phyloP scores from a whole-genome alignment of 2,113 vertebrate species.

The Thunnus thynnus region DNA sequence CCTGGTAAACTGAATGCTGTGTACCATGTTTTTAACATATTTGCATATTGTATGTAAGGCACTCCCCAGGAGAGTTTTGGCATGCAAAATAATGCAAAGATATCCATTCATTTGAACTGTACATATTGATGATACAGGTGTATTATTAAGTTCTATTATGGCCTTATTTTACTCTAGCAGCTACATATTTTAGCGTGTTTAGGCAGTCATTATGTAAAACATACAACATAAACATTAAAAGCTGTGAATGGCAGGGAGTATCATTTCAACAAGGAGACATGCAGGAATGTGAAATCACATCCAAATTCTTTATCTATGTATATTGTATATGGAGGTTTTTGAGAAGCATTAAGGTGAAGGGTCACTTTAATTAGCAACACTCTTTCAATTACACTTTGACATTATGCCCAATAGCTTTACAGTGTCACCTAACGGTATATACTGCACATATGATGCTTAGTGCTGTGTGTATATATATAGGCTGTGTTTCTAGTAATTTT shows the following conservation, averaged over 20 bases:
- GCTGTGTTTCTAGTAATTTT: too few species aligned
- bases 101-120: not conserved
- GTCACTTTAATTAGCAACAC: not conserved
- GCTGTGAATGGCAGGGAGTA: not conserved
- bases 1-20: too few species aligned
- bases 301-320: constrained; percentile 1
- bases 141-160: not conserved
- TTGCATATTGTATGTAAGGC: too few species aligned
- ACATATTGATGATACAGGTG: not conserved
- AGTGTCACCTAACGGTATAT: too few species aligned
- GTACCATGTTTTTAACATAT: too few species aligned
- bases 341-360: constrained; percentile 1
- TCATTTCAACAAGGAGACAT: not conserved
- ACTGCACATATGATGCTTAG: too few species aligned
- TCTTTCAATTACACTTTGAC: not conserved
- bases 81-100: not conserved
- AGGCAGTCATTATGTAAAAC: not conserved
- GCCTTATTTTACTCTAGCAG: not conserved
- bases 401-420: too few species aligned
- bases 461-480: too few species aligned
- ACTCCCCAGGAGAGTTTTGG: not conserved
- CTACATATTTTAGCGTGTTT: not conserved
- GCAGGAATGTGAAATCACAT: not conserved
- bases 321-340: constrained; percentile 17
- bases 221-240: too few species aligned